Percentiles rank a stretch among this genome's conserved stretches.
Conservation (phyloP, 2,797 vertebrate species). For the Siniperca scherzeri region DNA sequence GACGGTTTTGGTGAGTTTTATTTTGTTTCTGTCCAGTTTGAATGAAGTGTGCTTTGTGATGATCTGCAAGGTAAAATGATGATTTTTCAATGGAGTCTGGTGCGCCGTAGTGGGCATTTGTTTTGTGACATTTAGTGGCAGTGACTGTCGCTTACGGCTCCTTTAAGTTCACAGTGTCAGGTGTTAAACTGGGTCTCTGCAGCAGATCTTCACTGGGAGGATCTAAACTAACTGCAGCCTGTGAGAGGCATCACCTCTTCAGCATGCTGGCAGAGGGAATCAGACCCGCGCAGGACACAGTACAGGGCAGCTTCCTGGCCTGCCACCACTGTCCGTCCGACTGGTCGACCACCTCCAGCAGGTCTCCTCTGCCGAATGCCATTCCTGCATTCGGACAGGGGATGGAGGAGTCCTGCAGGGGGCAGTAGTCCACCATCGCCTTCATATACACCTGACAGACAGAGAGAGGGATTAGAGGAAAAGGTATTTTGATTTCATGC, state of each 20-base stretch:
- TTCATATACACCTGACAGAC: slow-evolving; percentile 87
- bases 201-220: neutral
- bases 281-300: slow-evolving; percentile 88
- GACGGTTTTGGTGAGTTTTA: too few relatives aligned
- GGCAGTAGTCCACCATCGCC: slow-evolving; percentile 94
- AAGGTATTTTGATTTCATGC: too few relatives aligned
- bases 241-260: slow-evolving; percentile 84
- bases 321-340: slow-evolving; percentile 94
- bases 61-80: too few relatives aligned
- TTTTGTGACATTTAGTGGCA: too few relatives aligned
- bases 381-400: slow-evolving; percentile 92
- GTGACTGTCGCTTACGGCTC: too few relatives aligned
- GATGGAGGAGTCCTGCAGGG: slow-evolving; percentile 90
- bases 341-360: slow-evolving; percentile 95
- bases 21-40: too few relatives aligned
- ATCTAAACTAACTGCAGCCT: neutral
- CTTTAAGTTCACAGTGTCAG: too few relatives aligned
- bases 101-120: too few relatives aligned
- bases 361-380: slow-evolving; percentile 91
- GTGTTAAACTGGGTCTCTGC: neutral
- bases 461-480: neutral
- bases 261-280: slow-evolving; percentile 92
- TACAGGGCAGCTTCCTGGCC: slow-evolving; percentile 89
- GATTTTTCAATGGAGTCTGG: too few relatives aligned
- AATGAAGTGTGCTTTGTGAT: too few relatives aligned